Conservation (phyloP, 2,797 vertebrate genomes). For the Urosaurus nigricauda region DNA sequence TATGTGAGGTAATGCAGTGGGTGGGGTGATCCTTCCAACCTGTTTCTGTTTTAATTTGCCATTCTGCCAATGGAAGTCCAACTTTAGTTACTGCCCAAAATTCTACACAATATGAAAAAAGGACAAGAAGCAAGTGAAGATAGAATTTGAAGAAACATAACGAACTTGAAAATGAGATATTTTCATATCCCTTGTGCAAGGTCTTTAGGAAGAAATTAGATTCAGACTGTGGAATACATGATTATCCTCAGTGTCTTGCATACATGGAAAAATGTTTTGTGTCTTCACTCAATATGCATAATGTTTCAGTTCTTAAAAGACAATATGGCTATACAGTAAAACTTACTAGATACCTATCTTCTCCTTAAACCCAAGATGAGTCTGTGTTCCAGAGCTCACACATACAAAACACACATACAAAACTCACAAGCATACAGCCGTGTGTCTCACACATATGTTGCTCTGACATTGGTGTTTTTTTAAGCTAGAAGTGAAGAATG, state of each 20-base stretch:
- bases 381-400: constrained; percentile 53
- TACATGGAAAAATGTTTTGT: constrained; percentile 2
- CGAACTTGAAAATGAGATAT: background rate
- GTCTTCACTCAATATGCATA: background rate
- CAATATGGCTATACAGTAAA: background rate
- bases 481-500: constrained; percentile 70
- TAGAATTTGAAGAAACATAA: too few relatives aligned
- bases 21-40: background rate
- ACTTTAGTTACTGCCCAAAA: background rate
- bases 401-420: constrained; percentile 69
- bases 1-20: background rate
- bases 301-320: background rate
- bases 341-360: constrained; percentile 41
- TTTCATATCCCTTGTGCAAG: background rate
- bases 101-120: too few relatives aligned
- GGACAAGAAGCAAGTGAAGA: background rate
- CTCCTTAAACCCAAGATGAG: constrained; percentile 18
- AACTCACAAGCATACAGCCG: too few relatives aligned
- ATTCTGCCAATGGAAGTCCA: background rate
- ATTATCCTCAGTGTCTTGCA: background rate
- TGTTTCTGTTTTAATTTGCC: background rate
- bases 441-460: constrained; percentile 72
- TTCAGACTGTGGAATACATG: background rate
- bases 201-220: background rate
- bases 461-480: constrained; percentile 46